These are phyloP conservation scores for Myotis daubentonii DNA, from an alignment of 2,797 vertebrate species.

Conservation along the genomic window DNA sequence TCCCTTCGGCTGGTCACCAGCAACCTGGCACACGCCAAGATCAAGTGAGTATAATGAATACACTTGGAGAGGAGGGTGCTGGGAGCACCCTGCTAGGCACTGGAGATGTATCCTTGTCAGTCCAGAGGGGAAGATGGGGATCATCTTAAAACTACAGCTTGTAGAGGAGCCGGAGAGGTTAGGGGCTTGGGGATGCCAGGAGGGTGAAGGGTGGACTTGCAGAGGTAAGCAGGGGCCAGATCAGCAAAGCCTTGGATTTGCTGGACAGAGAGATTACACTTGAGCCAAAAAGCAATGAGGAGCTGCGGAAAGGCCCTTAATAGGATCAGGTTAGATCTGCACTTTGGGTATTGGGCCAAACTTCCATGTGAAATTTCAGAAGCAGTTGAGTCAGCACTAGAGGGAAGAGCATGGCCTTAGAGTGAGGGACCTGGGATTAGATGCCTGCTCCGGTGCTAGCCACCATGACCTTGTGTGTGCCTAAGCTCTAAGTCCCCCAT, in stretches of 20 bases:
- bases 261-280: neutral
- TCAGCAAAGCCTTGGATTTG: neutral
- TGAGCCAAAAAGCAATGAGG: neutral
- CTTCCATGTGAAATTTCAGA: neutral
- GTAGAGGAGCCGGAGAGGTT: neutral
- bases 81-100: neutral
- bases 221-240: neutral
- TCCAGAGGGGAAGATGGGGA: neutral
- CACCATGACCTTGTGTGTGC: too few relatives aligned
- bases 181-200: neutral
- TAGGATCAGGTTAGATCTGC: neutral
- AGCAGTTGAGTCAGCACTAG: neutral
- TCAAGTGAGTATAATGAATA: slow-evolving; percentile 80
- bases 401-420: neutral
- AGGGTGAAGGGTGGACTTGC: neutral
- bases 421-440: neutral
- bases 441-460: neutral
- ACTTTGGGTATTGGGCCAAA: neutral
- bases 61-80: fast-evolving
- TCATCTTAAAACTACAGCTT: neutral
- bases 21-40: slow-evolving; percentile 91
- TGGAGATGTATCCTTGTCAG: neutral
- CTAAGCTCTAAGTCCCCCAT: neutral
- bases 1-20: slow-evolving; percentile 93
- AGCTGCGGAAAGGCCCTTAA: neutral